Conservation (phyloP, 1,140 invertebrate genomes). For the Goniozus legneri region DNA sequence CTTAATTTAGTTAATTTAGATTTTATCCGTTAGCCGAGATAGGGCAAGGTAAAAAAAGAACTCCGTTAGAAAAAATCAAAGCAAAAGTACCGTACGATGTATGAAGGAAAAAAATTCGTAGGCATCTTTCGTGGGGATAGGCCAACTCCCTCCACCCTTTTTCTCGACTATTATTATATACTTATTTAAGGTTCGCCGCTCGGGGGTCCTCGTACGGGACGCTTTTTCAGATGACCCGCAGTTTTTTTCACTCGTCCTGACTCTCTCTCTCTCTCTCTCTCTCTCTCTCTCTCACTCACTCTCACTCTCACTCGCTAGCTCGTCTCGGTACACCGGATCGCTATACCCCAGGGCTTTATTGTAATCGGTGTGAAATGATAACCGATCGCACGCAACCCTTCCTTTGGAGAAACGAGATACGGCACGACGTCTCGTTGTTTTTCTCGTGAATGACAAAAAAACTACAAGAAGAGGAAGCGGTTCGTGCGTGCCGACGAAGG, state of each 20-base stretch:
- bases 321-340: conserved; percentile 4
- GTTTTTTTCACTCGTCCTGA: conserved; percentile 16
- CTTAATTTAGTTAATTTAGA: conserved; percentile 58
- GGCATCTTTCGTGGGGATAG: conserved; percentile 27
- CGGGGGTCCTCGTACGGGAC: conserved; percentile 34
- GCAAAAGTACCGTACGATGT: conserved; percentile 5
- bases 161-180: conserved; percentile 51
- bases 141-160: not conserved
- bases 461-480: conserved; percentile 10
- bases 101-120: conserved; percentile 32
- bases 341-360: conserved; percentile 36
- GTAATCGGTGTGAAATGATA: conserved; percentile 57
- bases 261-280: not conserved
- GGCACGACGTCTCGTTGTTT: conserved; percentile 35
- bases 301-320: conserved; percentile 3
- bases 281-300: not conserved
- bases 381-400: conserved; percentile 45
- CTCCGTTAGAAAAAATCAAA: conserved; percentile 24
- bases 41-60: conserved; percentile 20
- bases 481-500: conserved; percentile 1
- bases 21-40: conserved; percentile 52
- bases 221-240: conserved; percentile 23
- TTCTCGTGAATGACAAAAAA: conserved; percentile 31
- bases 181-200: conserved; percentile 45
- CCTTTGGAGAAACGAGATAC: conserved; percentile 28